These are phyloP conservation scores for Pygoscelis antarcticus DNA, from an alignment of 2,113 vertebrate species.

Conservation along the genomic window DNA sequence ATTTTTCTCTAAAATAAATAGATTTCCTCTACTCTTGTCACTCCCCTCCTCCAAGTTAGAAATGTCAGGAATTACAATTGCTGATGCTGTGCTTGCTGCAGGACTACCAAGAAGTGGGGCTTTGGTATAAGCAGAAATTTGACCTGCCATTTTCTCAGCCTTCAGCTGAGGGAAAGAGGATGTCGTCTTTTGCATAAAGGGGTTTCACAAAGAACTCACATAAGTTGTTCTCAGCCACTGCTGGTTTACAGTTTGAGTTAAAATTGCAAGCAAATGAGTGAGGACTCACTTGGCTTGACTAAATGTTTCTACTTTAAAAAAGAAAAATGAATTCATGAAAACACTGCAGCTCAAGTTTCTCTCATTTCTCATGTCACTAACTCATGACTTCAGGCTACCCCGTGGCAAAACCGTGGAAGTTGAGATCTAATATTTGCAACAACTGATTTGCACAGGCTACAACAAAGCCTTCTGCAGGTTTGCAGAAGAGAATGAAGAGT, in stretches of 20 bases:
- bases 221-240: background rate
- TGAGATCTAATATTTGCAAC: background rate
- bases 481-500: background rate
- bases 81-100: background rate
- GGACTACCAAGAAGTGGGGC: background rate
- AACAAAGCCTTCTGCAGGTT: background rate
- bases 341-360: background rate
- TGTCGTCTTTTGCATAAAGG: background rate
- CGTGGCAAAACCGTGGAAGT: background rate
- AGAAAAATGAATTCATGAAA: background rate
- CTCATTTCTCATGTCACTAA: background rate
- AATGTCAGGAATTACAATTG: slow-evolving; percentile 10
- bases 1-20: background rate
- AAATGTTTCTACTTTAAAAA: background rate
- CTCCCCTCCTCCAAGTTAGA: background rate
- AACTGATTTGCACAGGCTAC: background rate
- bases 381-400: background rate
- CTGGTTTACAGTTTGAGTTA: background rate
- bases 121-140: slow-evolving; percentile 11
- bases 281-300: background rate
- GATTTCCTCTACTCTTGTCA: background rate
- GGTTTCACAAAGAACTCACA: background rate
- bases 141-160: background rate
- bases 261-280: background rate
- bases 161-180: background rate